Evolutionary conservation across 2,888 invertebrate species (phyloP).

Genomic region (Troilus luridus): DNA sequence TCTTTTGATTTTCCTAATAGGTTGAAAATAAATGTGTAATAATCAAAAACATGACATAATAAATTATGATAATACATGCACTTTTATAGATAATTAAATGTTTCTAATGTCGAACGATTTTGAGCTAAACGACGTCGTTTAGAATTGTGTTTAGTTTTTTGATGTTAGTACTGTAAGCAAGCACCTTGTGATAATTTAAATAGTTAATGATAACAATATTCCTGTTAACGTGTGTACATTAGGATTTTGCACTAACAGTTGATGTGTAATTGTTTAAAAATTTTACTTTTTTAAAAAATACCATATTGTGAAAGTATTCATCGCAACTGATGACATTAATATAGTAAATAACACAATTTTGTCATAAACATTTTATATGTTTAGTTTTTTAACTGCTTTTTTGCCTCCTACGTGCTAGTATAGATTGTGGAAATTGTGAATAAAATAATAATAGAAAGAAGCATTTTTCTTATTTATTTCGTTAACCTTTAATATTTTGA

Average conservation of each 20-base stretch:
- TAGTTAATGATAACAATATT: slow-evolving; percentile 36
- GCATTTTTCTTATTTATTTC: background rate
- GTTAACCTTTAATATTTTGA: background rate
- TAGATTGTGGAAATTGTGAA: slow-evolving; percentile 49
- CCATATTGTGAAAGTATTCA: background rate
- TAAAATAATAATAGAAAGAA: slow-evolving; percentile 22
- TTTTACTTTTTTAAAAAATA: slow-evolving; percentile 7
- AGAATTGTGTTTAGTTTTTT: slow-evolving; percentile 19
- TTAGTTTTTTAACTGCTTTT: slow-evolving; percentile 38
- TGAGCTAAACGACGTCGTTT: background rate
- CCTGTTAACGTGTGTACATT: slow-evolving; percentile 12
- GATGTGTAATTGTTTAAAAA: slow-evolving; percentile 18
- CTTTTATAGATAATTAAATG: slow-evolving; percentile 30
- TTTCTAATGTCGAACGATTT: background rate
- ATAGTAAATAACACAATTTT: slow-evolving; percentile 10
- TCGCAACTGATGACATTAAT: slow-evolving; percentile 21
- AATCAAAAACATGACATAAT: background rate
- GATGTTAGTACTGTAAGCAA: slow-evolving; percentile 36
- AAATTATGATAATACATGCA: slow-evolving; percentile 8
- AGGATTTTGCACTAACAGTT: slow-evolving; percentile 40
- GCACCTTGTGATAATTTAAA: slow-evolving; percentile 45
- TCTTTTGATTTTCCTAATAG: background rate
- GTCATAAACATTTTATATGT: slow-evolving; percentile 14
- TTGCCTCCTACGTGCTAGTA: slow-evolving; percentile 38
- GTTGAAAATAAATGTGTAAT: slow-evolving; percentile 3